phyloP scores from a whole-genome alignment of 2,797 vertebrate genomes.

The Alca torda region DNA sequence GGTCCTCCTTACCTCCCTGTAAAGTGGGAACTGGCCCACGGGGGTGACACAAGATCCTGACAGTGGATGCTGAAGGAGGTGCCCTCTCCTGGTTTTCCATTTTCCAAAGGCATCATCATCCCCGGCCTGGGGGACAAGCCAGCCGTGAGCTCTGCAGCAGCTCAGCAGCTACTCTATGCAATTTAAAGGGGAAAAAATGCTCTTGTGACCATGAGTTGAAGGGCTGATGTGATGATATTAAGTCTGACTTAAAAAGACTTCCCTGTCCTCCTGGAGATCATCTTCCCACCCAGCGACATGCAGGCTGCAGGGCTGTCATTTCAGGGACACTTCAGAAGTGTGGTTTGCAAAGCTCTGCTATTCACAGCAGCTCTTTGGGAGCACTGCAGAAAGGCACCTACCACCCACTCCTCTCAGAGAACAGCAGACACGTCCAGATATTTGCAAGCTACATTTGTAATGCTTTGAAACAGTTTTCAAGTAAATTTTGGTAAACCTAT shows the following conservation, averaged over 20 bases:
- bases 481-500: not conserved
- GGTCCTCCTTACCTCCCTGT: not conserved
- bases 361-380: slow-evolving; percentile 8
- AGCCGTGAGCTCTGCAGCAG: not conserved
- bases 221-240: not conserved
- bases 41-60: not conserved
- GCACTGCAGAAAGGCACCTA: not conserved
- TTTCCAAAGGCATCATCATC: not conserved
- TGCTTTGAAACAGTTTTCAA: not conserved
- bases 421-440: not conserved
- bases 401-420: slow-evolving; percentile 10
- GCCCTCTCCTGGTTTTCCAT: not conserved
- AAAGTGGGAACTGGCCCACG: not conserved
- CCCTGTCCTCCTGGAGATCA: not conserved
- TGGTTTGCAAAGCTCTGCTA: not conserved
- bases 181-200: not conserved
- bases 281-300: not conserved
- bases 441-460: not conserved
- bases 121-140: not conserved
- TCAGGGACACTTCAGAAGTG: not conserved
- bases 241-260: not conserved
- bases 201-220: not conserved
- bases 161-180: not conserved
- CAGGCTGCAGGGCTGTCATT: not conserved
- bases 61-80: not conserved